Base-by-base conservation (phyloP, 2,113 vertebrate species). In the Semicossyphus pulcher region DNA sequence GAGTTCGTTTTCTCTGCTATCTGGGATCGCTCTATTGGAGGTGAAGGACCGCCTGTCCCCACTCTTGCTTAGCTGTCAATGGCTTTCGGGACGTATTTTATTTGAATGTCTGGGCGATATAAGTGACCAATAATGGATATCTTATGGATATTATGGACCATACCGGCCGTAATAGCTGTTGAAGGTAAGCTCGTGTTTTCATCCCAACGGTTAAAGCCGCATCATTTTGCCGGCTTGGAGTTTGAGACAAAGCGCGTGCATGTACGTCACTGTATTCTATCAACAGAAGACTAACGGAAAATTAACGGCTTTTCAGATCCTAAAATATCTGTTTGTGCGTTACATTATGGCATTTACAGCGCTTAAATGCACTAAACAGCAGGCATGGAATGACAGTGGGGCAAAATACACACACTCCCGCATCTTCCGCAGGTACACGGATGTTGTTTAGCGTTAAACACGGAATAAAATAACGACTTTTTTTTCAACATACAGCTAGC, bases 91-190 rank as follows among this genome's bases (percentile, higher is more conserved):
- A 92, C 88, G 59, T 79, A 78, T 89, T 93, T 90, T 72, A 88
- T 93, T 86, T 94, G 92, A 95, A 91, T 93, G 91, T 84, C 91
- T 80, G 91, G 91, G 78, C 88, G 78, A 81, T 80, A 70, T 25
- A 89, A 92, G 84, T 89, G 91, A 92, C 81, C 83, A 87, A 89
- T 90, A 81, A 95, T 95, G 94, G 94, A 94, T 93, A 94, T 94
- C 92, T 84, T 94, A 80, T 95, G 94, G 93, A 94, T 95, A 91
- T 92, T 95, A 92, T 95, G 93, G 93, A 94, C 84, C 85, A 77
- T 95, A 90, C 93, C 90, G 77, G 89, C 90, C 74, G 94, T 91
- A 36, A 78, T 93, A 80, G 93, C 93, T 89, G 89, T 95, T 67
- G 93, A 95, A 95, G 94, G 94, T 95, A 94, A 94, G 94, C 70